Evolutionary conservation across 2,888 invertebrate species (phyloP).

Genomic region (Alentia gelatinosa): DNA sequence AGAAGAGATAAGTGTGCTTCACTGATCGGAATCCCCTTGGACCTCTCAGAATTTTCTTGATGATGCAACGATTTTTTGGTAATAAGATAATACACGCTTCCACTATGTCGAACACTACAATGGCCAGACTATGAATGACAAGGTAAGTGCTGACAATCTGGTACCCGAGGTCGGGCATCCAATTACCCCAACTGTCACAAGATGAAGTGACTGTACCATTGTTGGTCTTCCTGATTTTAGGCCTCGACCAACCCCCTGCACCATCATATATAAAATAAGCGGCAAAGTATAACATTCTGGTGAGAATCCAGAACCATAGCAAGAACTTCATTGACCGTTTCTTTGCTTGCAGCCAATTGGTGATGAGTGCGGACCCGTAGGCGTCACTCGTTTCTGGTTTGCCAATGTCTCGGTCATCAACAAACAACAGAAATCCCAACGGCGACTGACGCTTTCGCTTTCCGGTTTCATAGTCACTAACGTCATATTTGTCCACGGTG

Average conservation of each 20-base stretch:
- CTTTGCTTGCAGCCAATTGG: neutral
- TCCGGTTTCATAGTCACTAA: slow-evolving; percentile 19
- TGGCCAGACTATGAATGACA: neutral
- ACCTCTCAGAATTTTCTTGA: neutral
- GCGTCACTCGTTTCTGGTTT: neutral
- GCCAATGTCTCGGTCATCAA: neutral
- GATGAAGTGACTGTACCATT: neutral
- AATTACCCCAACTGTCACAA: neutral
- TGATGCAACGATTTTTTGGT: neutral
- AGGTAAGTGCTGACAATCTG: neutral
- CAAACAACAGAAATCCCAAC: neutral
- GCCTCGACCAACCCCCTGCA: neutral
- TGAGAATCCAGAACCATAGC: neutral
- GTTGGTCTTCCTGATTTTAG: neutral
- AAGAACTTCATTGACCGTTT: neutral
- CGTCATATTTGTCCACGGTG: slow-evolving; percentile 6
- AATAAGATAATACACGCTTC: neutral
- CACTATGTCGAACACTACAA: neutral
- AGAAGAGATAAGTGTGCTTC: neutral
- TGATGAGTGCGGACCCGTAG: neutral
- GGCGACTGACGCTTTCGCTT: neutral
- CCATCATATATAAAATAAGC: neutral
- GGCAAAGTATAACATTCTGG: neutral
- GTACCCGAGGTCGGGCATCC: neutral
- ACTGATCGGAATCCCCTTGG: neutral